Percentiles rank a stretch among this genome's conserved stretches.
Evolutionary conservation across 2,797 vertebrate species (phyloP).

Genomic region (Sciurus carolinensis): DNA sequence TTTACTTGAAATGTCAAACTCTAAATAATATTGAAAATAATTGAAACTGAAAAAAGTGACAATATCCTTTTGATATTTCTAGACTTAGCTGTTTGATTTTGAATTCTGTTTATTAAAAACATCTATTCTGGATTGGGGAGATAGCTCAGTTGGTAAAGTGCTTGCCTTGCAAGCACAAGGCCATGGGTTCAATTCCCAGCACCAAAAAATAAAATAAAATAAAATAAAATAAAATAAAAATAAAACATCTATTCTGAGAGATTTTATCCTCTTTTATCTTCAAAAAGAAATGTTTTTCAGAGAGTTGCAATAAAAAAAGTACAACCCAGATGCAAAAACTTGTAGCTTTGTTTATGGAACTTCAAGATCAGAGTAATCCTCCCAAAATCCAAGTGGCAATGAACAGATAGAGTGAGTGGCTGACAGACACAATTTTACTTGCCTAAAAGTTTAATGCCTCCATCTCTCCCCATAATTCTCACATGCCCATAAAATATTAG

Average conservation of each 20-base stretch:
- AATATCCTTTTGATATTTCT: slow-evolving; percentile 61
- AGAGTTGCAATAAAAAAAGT: slow-evolving; percentile 23
- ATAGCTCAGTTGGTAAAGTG: too few relatives aligned
- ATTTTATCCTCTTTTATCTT: slow-evolving; percentile 18
- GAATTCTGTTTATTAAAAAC: slow-evolving; percentile 49
- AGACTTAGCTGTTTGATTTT: slow-evolving; percentile 31
- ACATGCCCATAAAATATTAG: not conserved
- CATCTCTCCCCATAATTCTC: not conserved
- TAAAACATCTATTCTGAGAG: not conserved
- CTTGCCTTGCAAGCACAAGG: too few relatives aligned
- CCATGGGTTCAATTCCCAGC: too few relatives aligned
- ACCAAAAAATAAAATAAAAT: too few relatives aligned
- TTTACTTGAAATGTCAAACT: slow-evolving; percentile 57
- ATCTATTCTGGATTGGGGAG: not conserved
- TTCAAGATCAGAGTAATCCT: slow-evolving; percentile 29
- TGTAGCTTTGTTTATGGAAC: slow-evolving; percentile 39
- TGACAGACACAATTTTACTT: not conserved
- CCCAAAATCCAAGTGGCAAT: not conserved
- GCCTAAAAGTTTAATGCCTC: not conserved
- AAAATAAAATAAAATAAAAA: not conserved
- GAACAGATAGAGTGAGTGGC: not conserved
- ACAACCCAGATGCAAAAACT: not conserved
- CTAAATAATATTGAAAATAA: slow-evolving; percentile 59
- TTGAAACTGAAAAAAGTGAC: slow-evolving; percentile 36
- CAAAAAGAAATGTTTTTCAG: slow-evolving; percentile 39